Base-by-base conservation (phyloP, 2,888 invertebrate genomes). In the Pseudeuparius sepicola region DNA sequence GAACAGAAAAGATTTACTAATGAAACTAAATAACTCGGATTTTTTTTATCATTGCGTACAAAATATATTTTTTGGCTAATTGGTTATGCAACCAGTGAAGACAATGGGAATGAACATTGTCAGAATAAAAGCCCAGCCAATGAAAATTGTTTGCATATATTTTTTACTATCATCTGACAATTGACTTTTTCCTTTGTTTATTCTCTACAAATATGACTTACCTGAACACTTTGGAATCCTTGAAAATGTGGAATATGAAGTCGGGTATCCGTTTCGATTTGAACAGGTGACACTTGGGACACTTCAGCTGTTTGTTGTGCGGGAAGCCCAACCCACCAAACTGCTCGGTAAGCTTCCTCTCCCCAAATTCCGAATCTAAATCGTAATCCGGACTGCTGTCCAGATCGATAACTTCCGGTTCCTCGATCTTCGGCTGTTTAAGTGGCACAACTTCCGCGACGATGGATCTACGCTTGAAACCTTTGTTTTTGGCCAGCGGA, bases 221-320 rank as follows among this genome's bases (percentile, higher is more conserved):
- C 78, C 73, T 74, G 46, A 72, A 67, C 49, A 78, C 77, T 30
- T 73, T 68, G 14, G 79, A 60, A 49, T 82, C 81, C 48, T 74
- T 71, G 47, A 67, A 78, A 32, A 82, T 57, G 60, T 82, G 82
- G 20, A 70, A 70, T 33, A 70, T 67, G 64, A 82, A 73, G n/a
- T 71, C 69, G 4, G 68, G 66, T 13, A 65, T 64, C 14, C 64
- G 66, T 31, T 68, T 71, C 1, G 74, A 71, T 23, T 64, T 66
- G 42, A 73, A 73, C 13, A 64, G 60, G 13, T 62, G 63, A 46
- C 82, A 83, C 31, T 74, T 55, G 0, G 78, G 70, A 50, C 82
- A 82, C 34, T 64, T 66, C 48, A 65, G 76, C 37, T 65, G 63
- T 20, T 68, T 63, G 1, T 69, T 69, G 16, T 66, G 60, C 0